Conservation (phyloP, 2,888 invertebrate species). For the Himalopsyche tibetana region DNA sequence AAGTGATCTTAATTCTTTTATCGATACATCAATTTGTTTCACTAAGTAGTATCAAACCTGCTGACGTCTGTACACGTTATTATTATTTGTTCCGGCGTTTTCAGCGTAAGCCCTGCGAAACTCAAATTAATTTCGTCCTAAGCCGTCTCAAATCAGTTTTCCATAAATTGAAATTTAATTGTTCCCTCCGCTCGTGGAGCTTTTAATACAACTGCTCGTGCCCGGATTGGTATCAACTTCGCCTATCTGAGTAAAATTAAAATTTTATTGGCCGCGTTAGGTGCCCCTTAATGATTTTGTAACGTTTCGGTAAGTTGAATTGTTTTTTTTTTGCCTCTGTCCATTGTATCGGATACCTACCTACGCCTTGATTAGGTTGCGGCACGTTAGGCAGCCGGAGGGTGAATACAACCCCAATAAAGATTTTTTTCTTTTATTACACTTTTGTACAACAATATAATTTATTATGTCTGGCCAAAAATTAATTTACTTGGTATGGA, state of each 20-base stretch:
- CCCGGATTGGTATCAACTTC: background rate
- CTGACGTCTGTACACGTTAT: slow-evolving; percentile 3
- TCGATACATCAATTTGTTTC: background rate
- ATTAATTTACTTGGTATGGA: no score
- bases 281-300: slow-evolving; percentile 9
- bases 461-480: no score
- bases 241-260: slow-evolving; percentile 4
- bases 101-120: background rate
- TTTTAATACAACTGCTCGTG: background rate
- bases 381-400: background rate
- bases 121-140: slow-evolving; percentile 32
- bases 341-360: background rate
- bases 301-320: background rate
- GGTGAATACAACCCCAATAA: background rate
- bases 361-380: background rate
- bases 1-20: background rate
- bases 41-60: background rate
- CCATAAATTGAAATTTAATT: slow-evolving; percentile 42
- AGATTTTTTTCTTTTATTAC: background rate
- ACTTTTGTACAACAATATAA: background rate
- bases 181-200: background rate
- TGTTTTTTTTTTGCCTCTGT: slow-evolving; percentile 19
- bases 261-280: background rate
- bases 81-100: slow-evolving; percentile 20
- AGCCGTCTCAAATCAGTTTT: slow-evolving; percentile 39